Evolutionary conservation across 2,113 vertebrate species (phyloP).

Genomic region (Tetrao urogallus): DNA sequence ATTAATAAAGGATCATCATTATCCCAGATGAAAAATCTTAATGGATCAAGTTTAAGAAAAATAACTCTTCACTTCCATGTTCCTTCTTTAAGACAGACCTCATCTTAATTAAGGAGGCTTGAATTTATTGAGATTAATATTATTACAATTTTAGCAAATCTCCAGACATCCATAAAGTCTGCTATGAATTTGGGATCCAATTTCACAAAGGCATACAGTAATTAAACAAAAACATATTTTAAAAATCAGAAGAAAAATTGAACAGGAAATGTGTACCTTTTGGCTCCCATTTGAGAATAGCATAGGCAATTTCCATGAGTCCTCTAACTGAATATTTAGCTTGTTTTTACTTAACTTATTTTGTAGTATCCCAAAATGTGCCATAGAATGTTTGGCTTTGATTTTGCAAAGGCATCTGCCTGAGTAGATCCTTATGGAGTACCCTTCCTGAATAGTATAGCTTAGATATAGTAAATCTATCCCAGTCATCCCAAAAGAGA

Average conservation of each 20-base stretch:
- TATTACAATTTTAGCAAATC: not conserved
- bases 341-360: conserved; percentile 40
- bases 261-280: not conserved
- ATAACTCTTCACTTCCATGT: not conserved
- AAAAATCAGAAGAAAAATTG: not conserved
- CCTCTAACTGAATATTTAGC: not conserved
- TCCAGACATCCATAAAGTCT: not conserved
- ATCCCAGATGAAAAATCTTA: not conserved
- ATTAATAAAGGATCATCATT: not conserved
- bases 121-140: not conserved
- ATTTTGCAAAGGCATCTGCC: conserved; percentile 5
- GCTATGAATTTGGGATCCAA: not conserved
- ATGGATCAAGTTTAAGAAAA: not conserved
- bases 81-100: not conserved
- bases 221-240: not conserved
- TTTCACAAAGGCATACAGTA: not conserved
- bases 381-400: conserved; percentile 43
- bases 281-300: not conserved
- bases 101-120: not conserved
- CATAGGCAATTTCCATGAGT: not conserved
- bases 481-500: conserved; percentile 58
- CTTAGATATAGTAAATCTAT: conserved; percentile 59
- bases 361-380: conserved; percentile 13
- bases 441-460: conserved; percentile 21
- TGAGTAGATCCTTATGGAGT: conserved; percentile 63